Conservation (phyloP, 2,113 vertebrate species). For the Garra rufa region DNA sequence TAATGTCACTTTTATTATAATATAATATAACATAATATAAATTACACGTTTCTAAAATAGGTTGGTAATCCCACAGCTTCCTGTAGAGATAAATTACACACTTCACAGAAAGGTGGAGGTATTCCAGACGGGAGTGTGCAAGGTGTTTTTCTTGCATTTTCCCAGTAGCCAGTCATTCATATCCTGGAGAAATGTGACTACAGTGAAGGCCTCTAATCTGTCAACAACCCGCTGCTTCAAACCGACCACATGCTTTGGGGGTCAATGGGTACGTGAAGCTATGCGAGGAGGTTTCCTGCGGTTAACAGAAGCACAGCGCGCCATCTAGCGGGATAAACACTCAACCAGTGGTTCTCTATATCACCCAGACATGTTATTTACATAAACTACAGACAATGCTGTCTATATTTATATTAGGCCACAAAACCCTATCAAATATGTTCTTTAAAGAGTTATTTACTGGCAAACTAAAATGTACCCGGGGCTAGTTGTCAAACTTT, state of each 20-base stretch:
- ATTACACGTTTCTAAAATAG: not conserved
- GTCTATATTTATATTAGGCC: not conserved
- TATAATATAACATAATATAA: slow-evolving; percentile 4
- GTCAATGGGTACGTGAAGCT: slow-evolving; percentile 10
- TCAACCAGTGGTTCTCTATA: not conserved
- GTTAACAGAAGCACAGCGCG: not conserved
- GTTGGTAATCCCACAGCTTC: not conserved
- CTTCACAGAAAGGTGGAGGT: not conserved
- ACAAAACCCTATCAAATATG: not conserved
- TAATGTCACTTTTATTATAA: not conserved
- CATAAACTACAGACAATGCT: slow-evolving; percentile 5
- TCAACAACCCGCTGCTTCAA: slow-evolving; percentile 16
- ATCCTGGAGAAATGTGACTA: slow-evolving; percentile 31
- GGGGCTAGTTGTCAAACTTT: not conserved
- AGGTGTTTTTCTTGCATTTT: slow-evolving; percentile 23
- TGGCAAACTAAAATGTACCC: not conserved
- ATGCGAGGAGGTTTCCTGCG: not conserved
- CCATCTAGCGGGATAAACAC: slow-evolving; percentile 50
- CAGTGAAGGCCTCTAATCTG: slow-evolving; percentile 48
- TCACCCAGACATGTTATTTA: slow-evolving; percentile 21
- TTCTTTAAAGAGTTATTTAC: not conserved
- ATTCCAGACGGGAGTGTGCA: not conserved
- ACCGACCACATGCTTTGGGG: slow-evolving; percentile 15
- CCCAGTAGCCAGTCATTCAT: slow-evolving; percentile 13
- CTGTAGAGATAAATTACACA: not conserved